Percentiles rank a stretch among this genome's conserved stretches.
Evolutionary conservation across 2,113 vertebrate species (phyloP).

Genomic region (Dolichotis patagonum): DNA sequence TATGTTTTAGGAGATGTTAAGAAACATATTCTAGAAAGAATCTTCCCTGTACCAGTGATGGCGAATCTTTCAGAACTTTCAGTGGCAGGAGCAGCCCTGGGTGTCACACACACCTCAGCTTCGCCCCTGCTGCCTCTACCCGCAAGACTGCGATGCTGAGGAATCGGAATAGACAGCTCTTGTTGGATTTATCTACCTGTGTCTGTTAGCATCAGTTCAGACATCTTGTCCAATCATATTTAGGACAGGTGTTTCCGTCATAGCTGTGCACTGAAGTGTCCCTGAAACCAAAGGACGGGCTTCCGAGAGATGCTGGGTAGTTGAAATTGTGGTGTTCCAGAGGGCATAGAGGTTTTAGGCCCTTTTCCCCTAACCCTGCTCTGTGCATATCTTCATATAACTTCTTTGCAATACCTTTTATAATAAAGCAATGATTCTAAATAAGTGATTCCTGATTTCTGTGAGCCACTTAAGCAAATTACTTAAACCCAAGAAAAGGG

Average conservation of each 20-base stretch:
- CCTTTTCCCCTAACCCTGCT: background rate
- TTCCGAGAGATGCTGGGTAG: background rate
- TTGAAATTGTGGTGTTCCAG: background rate
- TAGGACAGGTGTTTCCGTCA: background rate
- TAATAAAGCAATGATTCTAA: background rate
- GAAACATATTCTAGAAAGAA: background rate
- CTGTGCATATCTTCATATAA: background rate
- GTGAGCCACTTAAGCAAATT: background rate
- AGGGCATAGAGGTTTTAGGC: background rate
- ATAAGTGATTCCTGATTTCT: background rate
- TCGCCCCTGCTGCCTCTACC: background rate
- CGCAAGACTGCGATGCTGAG: background rate
- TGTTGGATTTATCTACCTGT: too few relatives aligned
- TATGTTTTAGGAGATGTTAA: background rate
- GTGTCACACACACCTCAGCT: background rate
- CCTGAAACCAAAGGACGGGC: background rate
- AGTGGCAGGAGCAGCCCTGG: background rate
- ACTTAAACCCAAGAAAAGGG: background rate
- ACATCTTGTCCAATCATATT: background rate
- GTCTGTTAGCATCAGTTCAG: background rate
- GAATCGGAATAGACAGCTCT: background rate
- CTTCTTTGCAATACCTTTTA: background rate
- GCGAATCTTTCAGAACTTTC: background rate
- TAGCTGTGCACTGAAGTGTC: background rate
- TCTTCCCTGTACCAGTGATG: background rate